Evolutionary conservation across 2,888 invertebrate species (phyloP).

Genomic region (Callyntrura sp.): DNA sequence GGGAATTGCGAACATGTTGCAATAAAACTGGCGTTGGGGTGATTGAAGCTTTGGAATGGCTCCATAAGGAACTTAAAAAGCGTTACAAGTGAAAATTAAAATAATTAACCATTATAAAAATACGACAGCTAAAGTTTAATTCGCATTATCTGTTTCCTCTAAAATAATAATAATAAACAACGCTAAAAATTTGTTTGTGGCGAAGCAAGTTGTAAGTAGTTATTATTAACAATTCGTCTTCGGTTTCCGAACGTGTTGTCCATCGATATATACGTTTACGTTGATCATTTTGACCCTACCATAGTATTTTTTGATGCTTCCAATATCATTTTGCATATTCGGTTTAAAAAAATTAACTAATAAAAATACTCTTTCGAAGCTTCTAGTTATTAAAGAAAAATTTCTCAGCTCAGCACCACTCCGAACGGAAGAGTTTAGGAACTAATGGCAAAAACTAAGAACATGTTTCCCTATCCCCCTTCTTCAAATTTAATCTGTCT

Average conservation of each 20-base stretch:
- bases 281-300: background rate
- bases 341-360: background rate
- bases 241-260: no score
- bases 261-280: no score
- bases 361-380: background rate
- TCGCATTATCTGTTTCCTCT: no score
- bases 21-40: constrained; percentile 64
- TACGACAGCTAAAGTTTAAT: no score
- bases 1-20: constrained; percentile 64
- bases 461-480: constrained; percentile 85
- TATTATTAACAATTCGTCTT: no score
- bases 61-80: constrained; percentile 67
- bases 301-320: background rate
- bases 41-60: constrained; percentile 64
- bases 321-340: background rate
- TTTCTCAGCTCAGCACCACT: no score
- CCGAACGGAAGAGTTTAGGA: no score
- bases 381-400: background rate
- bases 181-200: no score
- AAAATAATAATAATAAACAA: constrained; percentile 5
- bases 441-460: no score
- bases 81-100: constrained; percentile 12
- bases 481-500: constrained; percentile 86
- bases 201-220: no score
- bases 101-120: background rate